phyloP scores from a whole-genome alignment of 2,888 invertebrate genomes.

The Formica aserva region DNA sequence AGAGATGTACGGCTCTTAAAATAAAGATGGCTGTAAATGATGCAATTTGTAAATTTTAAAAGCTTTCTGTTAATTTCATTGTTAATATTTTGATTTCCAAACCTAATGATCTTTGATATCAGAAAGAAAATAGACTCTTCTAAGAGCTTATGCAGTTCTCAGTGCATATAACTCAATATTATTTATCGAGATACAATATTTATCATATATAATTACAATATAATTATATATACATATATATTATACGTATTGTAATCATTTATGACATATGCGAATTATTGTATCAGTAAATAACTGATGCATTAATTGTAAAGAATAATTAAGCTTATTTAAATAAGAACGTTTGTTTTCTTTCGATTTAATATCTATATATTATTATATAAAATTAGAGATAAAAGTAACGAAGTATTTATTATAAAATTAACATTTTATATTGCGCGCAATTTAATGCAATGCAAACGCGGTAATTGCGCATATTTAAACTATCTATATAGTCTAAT shows the following conservation, averaged over 20 bases:
- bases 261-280: neutral
- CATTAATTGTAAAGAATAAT: neutral
- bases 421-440: neutral
- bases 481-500: neutral
- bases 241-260: neutral
- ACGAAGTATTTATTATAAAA: neutral
- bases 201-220: neutral
- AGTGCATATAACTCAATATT: neutral
- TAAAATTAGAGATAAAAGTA: neutral
- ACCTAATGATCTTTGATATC: neutral
- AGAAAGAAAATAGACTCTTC: neutral
- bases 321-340: neutral
- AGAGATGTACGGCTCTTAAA: neutral
- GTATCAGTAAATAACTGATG: neutral
- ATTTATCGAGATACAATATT: neutral
- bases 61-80: neutral
- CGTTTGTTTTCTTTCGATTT: neutral
- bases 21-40: slow-evolving; percentile 15
- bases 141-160: neutral
- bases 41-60: slow-evolving; percentile 10
- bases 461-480: neutral
- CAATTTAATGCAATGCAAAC: neutral
- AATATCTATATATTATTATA: neutral
- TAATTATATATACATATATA: too few species aligned
- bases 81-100: neutral